These are phyloP conservation scores for Galemys pyrenaicus DNA, from an alignment of 2,113 vertebrate genomes.

Conservation along the genomic window DNA sequence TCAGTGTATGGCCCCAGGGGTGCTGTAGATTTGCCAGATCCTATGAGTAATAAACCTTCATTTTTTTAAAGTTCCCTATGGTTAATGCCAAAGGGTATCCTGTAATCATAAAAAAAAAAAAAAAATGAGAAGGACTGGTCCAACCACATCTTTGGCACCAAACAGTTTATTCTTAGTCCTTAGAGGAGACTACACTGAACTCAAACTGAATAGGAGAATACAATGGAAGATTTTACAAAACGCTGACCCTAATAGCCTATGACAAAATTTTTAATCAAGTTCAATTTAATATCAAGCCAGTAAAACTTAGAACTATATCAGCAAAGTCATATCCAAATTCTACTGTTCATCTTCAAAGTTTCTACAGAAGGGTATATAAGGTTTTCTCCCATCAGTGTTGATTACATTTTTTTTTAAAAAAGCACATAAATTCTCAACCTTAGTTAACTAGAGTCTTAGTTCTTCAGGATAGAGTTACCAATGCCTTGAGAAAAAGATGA, in stretches of 20 bases:
- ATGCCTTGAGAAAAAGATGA: constrained; percentile 1
- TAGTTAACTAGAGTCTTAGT: not conserved
- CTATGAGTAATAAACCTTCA: not conserved
- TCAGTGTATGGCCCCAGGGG: not conserved
- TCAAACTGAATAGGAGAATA: constrained; percentile 16
- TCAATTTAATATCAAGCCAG: constrained; percentile 90
- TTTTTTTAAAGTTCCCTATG: not conserved
- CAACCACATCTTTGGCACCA: not conserved
- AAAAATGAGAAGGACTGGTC: not conserved
- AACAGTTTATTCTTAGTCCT: not conserved
- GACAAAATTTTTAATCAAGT: constrained; percentile 38
- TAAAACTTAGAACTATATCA: constrained; percentile 85
- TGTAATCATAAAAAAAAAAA: not conserved
- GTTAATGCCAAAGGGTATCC: not conserved
- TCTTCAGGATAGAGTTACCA: not conserved
- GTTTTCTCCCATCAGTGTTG: not conserved
- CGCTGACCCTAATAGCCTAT: not conserved
- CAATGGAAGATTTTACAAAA: not conserved
- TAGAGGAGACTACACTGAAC: not conserved
- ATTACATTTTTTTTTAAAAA: not conserved
- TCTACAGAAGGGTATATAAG: constrained; percentile 88
- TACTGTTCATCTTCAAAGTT: constrained; percentile 83
- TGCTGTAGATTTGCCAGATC: not conserved
- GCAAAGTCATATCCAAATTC: constrained; percentile 81
- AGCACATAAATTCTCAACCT: not conserved